A percentile compares a stretch with the other conserved stretches of the same genome.
Conservation (phyloP, 2,888 invertebrate species). For the Cybosia mesomella region DNA sequence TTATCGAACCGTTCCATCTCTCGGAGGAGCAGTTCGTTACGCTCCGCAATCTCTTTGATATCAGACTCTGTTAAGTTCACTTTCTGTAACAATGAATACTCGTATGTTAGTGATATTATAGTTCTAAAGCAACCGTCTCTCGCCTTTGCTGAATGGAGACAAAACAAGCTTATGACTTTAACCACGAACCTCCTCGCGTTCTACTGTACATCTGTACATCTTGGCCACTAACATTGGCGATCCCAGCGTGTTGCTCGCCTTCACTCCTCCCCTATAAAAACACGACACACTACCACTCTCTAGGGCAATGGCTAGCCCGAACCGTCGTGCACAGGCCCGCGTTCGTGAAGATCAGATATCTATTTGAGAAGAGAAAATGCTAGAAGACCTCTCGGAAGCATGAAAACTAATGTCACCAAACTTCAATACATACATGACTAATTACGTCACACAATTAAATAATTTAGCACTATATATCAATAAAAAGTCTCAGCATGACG, state of each 20-base stretch:
- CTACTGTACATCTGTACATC: no score
- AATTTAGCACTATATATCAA: no score
- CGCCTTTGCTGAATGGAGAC: no score
- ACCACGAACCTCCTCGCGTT: no score
- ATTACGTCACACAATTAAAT: no score
- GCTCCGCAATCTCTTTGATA: conserved; percentile 83
- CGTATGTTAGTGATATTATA: not conserved
- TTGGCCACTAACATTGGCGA: not conserved
- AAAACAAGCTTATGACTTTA: not conserved
- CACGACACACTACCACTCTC: no score
- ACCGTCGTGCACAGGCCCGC: no score
- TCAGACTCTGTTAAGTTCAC: conserved; percentile 86
- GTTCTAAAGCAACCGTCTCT: not conserved
- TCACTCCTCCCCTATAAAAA: not conserved
- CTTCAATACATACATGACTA: no score
- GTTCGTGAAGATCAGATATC: not conserved
- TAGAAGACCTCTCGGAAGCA: not conserved
- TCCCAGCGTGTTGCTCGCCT: not conserved
- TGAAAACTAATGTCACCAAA: no score
- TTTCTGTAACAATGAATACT: conserved; percentile 78
- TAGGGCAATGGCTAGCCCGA: no score
- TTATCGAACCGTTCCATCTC: conserved; percentile 88
- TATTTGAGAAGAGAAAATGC: not conserved
- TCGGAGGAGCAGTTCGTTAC: conserved; percentile 86
- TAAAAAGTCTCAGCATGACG: no score